Base-by-base conservation (phyloP, 2,888 invertebrate genomes). In the Plemyria rubiginata region DNA sequence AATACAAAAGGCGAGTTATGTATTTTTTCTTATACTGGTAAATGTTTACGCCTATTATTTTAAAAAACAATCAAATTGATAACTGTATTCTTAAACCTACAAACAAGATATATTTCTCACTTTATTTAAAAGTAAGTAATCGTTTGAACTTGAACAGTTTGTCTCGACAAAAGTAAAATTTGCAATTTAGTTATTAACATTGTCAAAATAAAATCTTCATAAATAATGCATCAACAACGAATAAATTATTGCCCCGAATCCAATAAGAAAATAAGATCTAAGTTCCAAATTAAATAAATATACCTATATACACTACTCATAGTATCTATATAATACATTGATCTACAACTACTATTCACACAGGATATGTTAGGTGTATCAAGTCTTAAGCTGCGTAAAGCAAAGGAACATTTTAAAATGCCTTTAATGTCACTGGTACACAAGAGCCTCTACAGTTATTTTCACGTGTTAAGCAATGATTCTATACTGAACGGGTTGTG, bases 401-500 rank as follows among this genome's bases (percentile, higher is more conserved):
- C 82, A 82, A 87, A 88, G 86, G 83, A 89, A 89, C 88, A 81
- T 84, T 75, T 75, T 72, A 12, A 77, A 84, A 83, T 79, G 81
- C 82, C 78, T 78, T 75, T 57, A 60, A 70, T 71, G 75, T 81
- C 84, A 84, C 82, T 81, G 75, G 63, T 70, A 65, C 74, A 77
- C 74, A 57, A 79, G 82, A 88, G 88, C 90, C 87, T 90, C 88
- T 84, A 76, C 76, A 86, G 85, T 87, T 81, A 87, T 79, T 91
- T 94, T 94, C 94, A 94, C 92, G 95, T 95, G 80, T 96, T 96
- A 79, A 97, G 94, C 74, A 97, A 90, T 63, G 97, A 97, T 84
- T 97, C 97, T 94, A 97, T 97, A 92, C 97, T 97, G 93, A 97
- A 97, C 54, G 97, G 97, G 90, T 97, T 97, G 86, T 93, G 95